phyloP scores from a whole-genome alignment of 2,113 vertebrate genomes.

The Todiramphus chloris region DNA sequence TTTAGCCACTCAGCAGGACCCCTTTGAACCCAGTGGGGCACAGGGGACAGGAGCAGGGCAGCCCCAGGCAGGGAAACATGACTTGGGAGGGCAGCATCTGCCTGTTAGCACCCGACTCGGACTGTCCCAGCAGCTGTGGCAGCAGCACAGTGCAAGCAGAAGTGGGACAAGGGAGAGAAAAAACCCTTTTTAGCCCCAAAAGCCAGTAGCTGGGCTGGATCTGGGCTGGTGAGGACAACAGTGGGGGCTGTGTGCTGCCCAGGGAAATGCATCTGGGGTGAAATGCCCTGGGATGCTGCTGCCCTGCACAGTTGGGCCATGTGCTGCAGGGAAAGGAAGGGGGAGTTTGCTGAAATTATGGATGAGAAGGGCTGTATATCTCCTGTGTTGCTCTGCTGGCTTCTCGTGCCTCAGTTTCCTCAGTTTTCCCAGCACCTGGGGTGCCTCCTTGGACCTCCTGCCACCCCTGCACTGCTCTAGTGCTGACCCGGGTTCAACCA shows the following conservation, averaged over 20 bases:
- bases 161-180: not conserved
- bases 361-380: not conserved
- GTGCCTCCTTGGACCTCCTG: not conserved
- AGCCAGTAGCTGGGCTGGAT: not conserved
- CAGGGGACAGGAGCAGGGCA: rapidly evolving
- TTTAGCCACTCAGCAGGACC: not conserved
- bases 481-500: not conserved
- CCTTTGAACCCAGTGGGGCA: no score
- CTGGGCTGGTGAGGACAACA: not conserved
- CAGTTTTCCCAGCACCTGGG: not conserved
- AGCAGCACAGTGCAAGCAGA: not conserved
- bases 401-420: not conserved
- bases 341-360: not conserved
- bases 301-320: not conserved
- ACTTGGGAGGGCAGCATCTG: rapidly evolving
- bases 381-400: not conserved
- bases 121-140: not conserved
- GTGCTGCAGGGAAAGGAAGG: not conserved
- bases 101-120: not conserved
- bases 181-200: not conserved
- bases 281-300: not conserved
- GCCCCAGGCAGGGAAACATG: not conserved
- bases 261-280: not conserved
- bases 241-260: not conserved
- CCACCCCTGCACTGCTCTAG: not conserved